These are phyloP conservation scores for Alcedo quadribrachys DNA, from an alignment of 2,797 vertebrate genomes.

Conservation along the genomic window DNA sequence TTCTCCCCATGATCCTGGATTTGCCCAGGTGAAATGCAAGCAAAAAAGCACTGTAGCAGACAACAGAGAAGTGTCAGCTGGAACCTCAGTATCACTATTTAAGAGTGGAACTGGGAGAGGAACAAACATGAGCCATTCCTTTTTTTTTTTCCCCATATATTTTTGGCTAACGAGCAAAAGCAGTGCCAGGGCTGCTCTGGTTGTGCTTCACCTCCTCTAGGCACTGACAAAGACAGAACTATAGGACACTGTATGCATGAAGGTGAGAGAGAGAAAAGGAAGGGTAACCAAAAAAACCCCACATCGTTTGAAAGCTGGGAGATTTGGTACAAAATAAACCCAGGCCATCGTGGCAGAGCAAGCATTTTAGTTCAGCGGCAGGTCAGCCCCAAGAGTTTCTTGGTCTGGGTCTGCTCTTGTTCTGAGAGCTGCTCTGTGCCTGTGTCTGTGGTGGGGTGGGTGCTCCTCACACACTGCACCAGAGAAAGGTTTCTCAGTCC, in stretches of 20 bases:
- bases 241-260: accelerated
- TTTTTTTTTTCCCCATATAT: not conserved
- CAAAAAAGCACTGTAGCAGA: not conserved
- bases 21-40: not conserved
- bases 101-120: not conserved
- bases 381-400: not conserved
- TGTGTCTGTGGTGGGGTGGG: not conserved
- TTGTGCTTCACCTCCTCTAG: not conserved
- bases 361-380: not conserved
- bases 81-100: not conserved
- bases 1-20: not conserved
- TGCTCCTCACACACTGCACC: not conserved
- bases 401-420: not conserved
- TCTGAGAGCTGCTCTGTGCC: not conserved
- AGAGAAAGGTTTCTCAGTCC: not conserved
- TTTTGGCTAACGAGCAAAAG: not conserved
- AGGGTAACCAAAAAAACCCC: accelerated
- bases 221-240: too few species aligned
- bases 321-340: not conserved
- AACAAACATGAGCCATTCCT: not conserved
- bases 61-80: not conserved
- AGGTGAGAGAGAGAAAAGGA: not conserved
- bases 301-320: not conserved
- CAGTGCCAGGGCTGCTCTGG: not conserved
- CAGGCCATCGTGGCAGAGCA: not conserved